Percentiles rank a stretch among this genome's conserved stretches.
Evolutionary conservation across 2,888 invertebrate species (phyloP).

Genomic region (Pterostichus niger): DNA sequence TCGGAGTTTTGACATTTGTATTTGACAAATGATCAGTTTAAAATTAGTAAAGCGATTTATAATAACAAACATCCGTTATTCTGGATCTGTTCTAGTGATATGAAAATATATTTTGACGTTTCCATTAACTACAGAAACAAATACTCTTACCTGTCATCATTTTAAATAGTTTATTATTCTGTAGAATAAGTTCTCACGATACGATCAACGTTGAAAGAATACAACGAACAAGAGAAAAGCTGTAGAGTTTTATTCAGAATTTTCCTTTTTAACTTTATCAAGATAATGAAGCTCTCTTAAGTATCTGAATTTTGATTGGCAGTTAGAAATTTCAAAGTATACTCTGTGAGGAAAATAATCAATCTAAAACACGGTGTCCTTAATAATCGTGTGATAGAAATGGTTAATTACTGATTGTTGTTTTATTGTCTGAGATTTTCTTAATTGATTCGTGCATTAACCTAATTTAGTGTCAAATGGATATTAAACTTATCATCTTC

Average conservation of each 20-base stretch:
- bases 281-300: slow-evolving; percentile 1
- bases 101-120: slow-evolving; percentile 41
- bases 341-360: slow-evolving; percentile 31
- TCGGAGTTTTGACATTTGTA: neutral
- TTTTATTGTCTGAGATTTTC: slow-evolving; percentile 44
- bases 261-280: neutral
- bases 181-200: slow-evolving; percentile 33
- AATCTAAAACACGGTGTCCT: slow-evolving; percentile 35
- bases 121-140: slow-evolving; percentile 43
- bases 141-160: slow-evolving; percentile 35
- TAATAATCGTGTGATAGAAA: slow-evolving; percentile 40
- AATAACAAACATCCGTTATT: slow-evolving; percentile 19
- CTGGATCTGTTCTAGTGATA: slow-evolving; percentile 38
- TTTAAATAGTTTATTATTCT: slow-evolving; percentile 49
- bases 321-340: slow-evolving; percentile 3
- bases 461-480: slow-evolving; percentile 35
- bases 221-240: neutral
- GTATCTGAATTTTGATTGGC: slow-evolving; percentile 44
- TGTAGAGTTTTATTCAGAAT: slow-evolving; percentile 16
- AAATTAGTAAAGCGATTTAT: slow-evolving; percentile 6
- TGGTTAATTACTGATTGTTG: slow-evolving; percentile 43
- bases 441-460: slow-evolving; percentile 53
- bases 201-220: slow-evolving; percentile 16
- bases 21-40: slow-evolving; percentile 34
- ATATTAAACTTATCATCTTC: slow-evolving; percentile 37